Conservation (phyloP, 2,113 vertebrate species). For the Bostrychus sinensis region DNA sequence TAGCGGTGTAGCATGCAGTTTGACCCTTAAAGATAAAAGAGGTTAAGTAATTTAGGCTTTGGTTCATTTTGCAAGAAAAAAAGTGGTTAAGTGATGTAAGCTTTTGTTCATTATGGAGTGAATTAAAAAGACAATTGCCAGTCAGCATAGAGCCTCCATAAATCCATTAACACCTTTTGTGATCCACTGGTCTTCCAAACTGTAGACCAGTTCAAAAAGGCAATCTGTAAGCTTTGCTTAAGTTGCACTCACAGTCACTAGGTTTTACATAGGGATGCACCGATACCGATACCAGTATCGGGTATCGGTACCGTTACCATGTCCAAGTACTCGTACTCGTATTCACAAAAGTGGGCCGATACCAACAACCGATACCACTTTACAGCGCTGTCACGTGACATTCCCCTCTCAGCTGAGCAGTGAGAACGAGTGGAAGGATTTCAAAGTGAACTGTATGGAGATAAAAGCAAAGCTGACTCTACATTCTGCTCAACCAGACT, state of each 20-base stretch:
- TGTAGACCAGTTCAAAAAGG: slow-evolving; percentile 88
- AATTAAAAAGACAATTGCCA: slow-evolving; percentile 91
- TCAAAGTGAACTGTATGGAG: too few species aligned
- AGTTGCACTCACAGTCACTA: slow-evolving; percentile 44
- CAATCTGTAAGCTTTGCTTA: slow-evolving; percentile 82
- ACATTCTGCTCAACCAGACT: too few species aligned
- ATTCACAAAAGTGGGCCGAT: too few species aligned
- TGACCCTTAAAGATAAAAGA: slow-evolving; percentile 84
- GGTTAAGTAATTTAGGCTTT: slow-evolving; percentile 90
- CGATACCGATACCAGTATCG: too few species aligned
- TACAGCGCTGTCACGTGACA: too few species aligned
- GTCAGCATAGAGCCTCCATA: slow-evolving; percentile 91
- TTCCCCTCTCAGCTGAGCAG: too few species aligned
- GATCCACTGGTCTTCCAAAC: slow-evolving; percentile 84
- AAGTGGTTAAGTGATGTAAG: slow-evolving; percentile 91
- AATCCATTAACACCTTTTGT: slow-evolving; percentile 99
- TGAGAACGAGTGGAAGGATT: too few species aligned
- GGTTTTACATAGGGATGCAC: too few species aligned
- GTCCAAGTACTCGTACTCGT: too few species aligned
- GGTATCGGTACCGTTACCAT: too few species aligned
- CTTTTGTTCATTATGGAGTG: slow-evolving; percentile 88
- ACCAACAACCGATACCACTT: too few species aligned
- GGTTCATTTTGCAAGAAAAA: slow-evolving; percentile 83
- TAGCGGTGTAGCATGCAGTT: slow-evolving; percentile 44
- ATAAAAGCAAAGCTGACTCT: too few species aligned